phyloP scores from a whole-genome alignment of 2,888 invertebrate species.

The Helobdella robusta region DNA sequence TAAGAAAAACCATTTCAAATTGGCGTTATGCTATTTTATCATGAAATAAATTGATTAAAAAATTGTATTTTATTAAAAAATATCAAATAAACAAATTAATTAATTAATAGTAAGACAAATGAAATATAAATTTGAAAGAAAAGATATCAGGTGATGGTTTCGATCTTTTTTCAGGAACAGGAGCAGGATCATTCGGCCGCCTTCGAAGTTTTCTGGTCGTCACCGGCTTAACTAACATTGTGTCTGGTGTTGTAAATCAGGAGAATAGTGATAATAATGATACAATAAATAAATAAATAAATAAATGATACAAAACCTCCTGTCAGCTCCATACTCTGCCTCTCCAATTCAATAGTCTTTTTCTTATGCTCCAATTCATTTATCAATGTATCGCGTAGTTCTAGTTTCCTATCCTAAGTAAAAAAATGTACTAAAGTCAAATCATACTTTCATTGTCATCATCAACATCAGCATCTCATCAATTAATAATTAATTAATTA shows the following conservation, averaged over 20 bases:
- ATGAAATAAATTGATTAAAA: no score
- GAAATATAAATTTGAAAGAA: constrained; percentile 29
- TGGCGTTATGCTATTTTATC: no score
- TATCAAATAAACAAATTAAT: no score
- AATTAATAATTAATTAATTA: not conserved
- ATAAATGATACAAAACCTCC: constrained; percentile 53
- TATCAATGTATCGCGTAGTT: constrained; percentile 72
- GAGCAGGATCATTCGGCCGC: constrained; percentile 84
- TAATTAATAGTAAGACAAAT: not conserved
- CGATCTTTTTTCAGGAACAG: constrained; percentile 71
- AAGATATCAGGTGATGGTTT: constrained; percentile 50
- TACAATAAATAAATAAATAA: not conserved
- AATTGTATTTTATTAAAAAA: no score
- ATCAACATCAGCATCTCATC: not conserved
- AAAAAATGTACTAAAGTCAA: not conserved
- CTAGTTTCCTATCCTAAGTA: constrained; percentile 65
- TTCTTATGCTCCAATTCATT: constrained; percentile 85
- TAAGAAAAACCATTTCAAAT: no score
- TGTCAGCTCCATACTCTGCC: constrained; percentile 77
- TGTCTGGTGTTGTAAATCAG: constrained; percentile 41
- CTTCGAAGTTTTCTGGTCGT: constrained; percentile 83
- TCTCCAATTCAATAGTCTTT: constrained; percentile 75
- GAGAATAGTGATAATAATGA: constrained; percentile 1
- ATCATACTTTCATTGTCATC: not conserved
- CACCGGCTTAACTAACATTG: constrained; percentile 66